Evolutionary conservation across 2,797 vertebrate genomes (phyloP).

Genomic region (Sebastes itinus): DNA sequence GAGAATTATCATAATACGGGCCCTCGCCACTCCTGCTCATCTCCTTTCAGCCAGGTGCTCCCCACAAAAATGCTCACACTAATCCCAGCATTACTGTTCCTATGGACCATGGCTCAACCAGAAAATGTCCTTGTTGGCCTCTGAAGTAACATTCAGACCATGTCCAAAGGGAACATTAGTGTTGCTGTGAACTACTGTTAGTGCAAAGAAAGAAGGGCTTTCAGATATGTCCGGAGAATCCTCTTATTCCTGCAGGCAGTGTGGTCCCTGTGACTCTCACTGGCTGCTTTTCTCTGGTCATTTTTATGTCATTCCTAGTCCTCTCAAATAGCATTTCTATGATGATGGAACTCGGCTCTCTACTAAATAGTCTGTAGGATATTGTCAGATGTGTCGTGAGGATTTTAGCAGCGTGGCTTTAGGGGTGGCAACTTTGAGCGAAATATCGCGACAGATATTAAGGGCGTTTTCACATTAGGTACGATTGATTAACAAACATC

Average conservation of each 20-base stretch:
- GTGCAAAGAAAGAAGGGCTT: background rate
- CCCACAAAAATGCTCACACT: conserved; percentile 19
- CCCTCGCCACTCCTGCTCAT: conserved; percentile 2
- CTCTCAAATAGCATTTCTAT: background rate
- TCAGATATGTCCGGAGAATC: background rate
- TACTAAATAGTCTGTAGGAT: too few relatives aligned
- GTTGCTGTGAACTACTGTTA: conserved; percentile 7
- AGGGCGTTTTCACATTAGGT: too few relatives aligned
- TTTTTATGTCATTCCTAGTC: background rate
- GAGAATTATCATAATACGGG: conserved; percentile 42
- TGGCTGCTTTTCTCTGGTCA: background rate
- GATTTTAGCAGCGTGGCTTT: too few relatives aligned
- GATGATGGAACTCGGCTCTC: background rate
- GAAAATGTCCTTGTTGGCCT: conserved; percentile 32
- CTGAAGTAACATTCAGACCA: conserved; percentile 30
- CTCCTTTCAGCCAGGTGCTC: conserved; percentile 29
- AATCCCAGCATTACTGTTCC: conserved; percentile 27
- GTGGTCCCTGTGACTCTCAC: background rate
- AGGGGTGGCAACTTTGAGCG: too few relatives aligned
- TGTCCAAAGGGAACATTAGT: conserved; percentile 14
- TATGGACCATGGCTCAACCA: background rate
- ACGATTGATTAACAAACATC: too few relatives aligned
- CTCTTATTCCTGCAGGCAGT: background rate
- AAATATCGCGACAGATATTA: too few relatives aligned
- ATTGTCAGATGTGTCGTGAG: too few relatives aligned